Evolutionary conservation across 1,140 invertebrate species (phyloP), one percentile per base, ranked within the genome.

Genomic region (Papilio polyxenes): DNA sequence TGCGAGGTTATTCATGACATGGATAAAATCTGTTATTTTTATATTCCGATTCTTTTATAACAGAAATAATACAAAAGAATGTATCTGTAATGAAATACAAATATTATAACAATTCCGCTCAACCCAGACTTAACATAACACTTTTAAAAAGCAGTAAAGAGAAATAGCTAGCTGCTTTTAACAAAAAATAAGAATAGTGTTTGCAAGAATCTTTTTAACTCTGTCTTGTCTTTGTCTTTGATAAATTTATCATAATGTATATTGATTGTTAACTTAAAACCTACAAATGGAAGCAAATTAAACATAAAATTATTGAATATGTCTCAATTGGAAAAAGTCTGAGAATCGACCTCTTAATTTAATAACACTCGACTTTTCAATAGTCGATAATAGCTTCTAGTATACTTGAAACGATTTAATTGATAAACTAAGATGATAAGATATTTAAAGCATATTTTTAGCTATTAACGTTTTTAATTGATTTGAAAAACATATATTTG

Each of bases 21-120:
- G 65, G 65, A 72, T 72, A 72, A 31, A 72, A 72, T 72, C 65
- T 72, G 65, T 72, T 72, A 72, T 72, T 37, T 72, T 72, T 72
- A 72, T 72, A 72, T 72, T 13, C 13, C 65, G 23, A 4, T 72
- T 37, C 65, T 37, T 72, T 72, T 13, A 72, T 37, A 72, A 37
- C 23, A 72, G 23, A 72, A 40, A 72, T 72, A 72, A 72, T 72
- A 72, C 23, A 69, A 40, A 69, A 20, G n/a, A 62, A 69, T 69
- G 1, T 15, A 69, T 69, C 10, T 69, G 65, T 69, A 37, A 69
- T 69, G 65, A 69, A 65, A 65, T 69, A 37, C 31, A 72, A 72
- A 72, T 72, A 72, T 40, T 72, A 37, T 72, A 37, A 72, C 31
- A 72, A 37, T 72, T 37, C 31, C 31, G 13, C 31, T 72, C 13